Evolutionary conservation across 1,140 invertebrate genomes (phyloP).

Genomic region (Drosophila arawakana): DNA sequence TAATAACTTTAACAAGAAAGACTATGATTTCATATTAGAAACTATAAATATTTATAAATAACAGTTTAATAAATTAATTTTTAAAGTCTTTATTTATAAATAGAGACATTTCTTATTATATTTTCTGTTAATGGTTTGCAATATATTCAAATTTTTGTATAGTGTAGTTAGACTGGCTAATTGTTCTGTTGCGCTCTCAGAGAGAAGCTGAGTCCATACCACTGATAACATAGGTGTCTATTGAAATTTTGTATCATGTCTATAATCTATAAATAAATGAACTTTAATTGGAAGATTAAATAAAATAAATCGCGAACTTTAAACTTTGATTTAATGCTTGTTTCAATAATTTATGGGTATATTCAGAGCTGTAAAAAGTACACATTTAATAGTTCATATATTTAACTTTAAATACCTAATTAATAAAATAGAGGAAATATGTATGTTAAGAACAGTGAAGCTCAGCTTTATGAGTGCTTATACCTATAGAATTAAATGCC

Average conservation of each 20-base stretch:
- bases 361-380: too few species aligned
- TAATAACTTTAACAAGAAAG: too few species aligned
- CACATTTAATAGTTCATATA: too few species aligned
- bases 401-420: neutral
- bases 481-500: neutral
- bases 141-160: neutral
- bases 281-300: neutral
- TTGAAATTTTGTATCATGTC: neutral
- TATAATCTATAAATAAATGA: constrained; percentile 3
- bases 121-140: too few species aligned
- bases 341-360: too few species aligned
- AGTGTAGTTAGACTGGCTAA: neutral
- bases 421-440: neutral
- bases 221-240: neutral
- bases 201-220: too few species aligned
- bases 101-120: too few species aligned
- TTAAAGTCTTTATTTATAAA: too few species aligned
- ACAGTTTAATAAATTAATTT: too few species aligned
- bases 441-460: neutral
- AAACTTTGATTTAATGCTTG: too few species aligned
- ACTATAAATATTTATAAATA: too few species aligned
- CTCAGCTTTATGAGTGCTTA: neutral
- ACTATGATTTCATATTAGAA: too few species aligned
- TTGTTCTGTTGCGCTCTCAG: neutral
- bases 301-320: neutral